Evolutionary conservation across 2,113 vertebrate genomes (phyloP), one percentile per base, ranked within the genome.

Genomic region (Catharus bicknelli): DNA sequence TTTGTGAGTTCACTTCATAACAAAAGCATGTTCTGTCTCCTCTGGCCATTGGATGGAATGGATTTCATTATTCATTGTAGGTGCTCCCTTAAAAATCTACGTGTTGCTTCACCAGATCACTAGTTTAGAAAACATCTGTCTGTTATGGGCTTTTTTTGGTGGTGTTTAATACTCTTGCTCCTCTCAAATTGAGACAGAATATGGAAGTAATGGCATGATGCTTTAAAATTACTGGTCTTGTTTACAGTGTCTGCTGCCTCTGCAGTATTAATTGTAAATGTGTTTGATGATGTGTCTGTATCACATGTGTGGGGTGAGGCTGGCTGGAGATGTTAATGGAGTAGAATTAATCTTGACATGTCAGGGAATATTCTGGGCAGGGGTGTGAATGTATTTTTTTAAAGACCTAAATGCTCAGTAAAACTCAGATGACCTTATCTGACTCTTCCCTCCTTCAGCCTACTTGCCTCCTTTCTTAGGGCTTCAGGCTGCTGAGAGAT

Each of bases 311-410:
- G 48, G 70, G 66, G 13, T 0, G 1, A 78, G 66, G 42, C 45
- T 95, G 90, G 13, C 58, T 73, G 67, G 70, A 76, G 66, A 90
- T 84, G 61, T 90, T 88, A 81, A 63, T 63, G 45, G 50, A 72
- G 38, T 69, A 84, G 17, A 20, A 53, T 67, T 86, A 53, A 89
- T 92, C 84, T 87, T 82, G 74, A 42, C 29, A 3, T 21, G 54
- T 45, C 61, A 84, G 58, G 40, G 36, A 64, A 57, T 51, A 48
- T 64, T 84, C 69, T 23, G 40, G 86, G 69, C 73, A 51, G 36
- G 54, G 6, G 16, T 72, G n/a, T 76, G 50, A 72, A 45, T 11
- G 3, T 78, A 21, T 68, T 14, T 91, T 40, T 50, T 13, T 0
- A 6, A 42, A 74, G 83, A 58, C 11, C 78, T 55, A 48, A 62